A percentile compares a stretch with the other conserved stretches of the same genome.
phyloP scores from a whole-genome alignment of 2,113 vertebrate species.

The Hypocryptadius cinnamomeus region DNA sequence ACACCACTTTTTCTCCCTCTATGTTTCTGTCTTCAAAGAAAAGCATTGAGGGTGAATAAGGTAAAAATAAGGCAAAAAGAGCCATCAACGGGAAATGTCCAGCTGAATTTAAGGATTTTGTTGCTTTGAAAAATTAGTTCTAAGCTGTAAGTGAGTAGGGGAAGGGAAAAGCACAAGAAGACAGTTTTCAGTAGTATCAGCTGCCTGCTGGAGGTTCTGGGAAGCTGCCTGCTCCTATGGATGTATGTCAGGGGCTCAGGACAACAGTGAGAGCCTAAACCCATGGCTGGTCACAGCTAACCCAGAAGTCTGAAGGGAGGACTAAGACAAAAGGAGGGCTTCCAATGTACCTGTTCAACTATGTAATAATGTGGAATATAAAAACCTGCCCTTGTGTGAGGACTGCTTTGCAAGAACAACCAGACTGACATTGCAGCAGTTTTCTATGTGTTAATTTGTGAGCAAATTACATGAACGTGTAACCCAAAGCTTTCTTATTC shows the following conservation, averaged over 20 bases:
- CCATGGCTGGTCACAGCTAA: not conserved
- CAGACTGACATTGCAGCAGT: not conserved
- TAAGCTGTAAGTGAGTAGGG: not conserved
- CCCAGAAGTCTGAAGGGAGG: not conserved
- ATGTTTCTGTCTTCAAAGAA: not conserved
- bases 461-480: not conserved
- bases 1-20: not conserved
- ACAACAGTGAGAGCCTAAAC: not conserved
- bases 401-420: not conserved
- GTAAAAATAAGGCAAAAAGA: not conserved
- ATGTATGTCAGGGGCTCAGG: accelerated
- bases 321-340: not conserved
- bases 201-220: not conserved
- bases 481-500: not conserved
- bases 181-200: not conserved
- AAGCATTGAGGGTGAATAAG: not conserved
- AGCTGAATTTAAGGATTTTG: not conserved
- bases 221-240: not conserved
- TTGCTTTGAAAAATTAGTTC: not conserved
- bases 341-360: not conserved
- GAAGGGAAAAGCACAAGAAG: not conserved
- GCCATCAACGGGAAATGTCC: not conserved
- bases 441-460: not conserved
- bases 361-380: not conserved
- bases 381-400: not conserved